These are phyloP conservation scores for Anniella stebbinsi DNA, from an alignment of 2,797 vertebrate species.

Conservation along the genomic window DNA sequence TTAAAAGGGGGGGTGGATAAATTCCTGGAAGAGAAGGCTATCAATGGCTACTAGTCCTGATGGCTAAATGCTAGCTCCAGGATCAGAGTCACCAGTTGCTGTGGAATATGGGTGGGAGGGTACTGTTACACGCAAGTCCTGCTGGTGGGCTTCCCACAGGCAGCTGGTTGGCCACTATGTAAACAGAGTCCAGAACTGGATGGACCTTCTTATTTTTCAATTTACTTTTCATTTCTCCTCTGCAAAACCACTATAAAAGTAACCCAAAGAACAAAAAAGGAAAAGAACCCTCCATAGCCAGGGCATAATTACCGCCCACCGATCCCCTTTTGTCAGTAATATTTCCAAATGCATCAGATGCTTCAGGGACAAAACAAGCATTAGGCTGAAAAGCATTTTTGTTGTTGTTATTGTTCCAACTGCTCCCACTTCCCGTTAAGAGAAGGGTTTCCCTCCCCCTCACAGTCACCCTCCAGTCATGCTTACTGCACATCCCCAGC, in stretches of 20 bases:
- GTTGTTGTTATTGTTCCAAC: not conserved
- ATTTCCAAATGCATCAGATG: not conserved
- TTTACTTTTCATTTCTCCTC: not conserved
- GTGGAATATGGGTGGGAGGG: too few relatives aligned
- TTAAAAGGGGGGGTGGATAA: too few relatives aligned
- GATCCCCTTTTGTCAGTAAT: not conserved
- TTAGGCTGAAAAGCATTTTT: not conserved
- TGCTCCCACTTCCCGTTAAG: conserved; percentile 12
- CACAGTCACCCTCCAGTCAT: conserved; percentile 31
- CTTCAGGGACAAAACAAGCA: not conserved
- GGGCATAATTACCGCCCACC: not conserved
- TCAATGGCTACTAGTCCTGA: too few relatives aligned
- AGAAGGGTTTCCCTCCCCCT: conserved; percentile 15
- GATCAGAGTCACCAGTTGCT: too few relatives aligned
- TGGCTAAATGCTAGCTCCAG: too few relatives aligned
- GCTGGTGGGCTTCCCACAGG: too few relatives aligned
- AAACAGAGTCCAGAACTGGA: too few relatives aligned
- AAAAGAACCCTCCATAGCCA: not conserved
- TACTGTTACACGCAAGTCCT: too few relatives aligned
- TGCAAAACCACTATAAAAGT: not conserved
- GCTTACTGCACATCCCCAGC: conserved; percentile 51
- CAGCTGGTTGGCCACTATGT: too few relatives aligned
- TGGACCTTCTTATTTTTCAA: too few relatives aligned
- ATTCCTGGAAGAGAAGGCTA: too few relatives aligned
- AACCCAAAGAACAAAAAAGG: not conserved